Percentiles rank a stretch among this genome's conserved stretches.
These are phyloP conservation scores for Rhyacophila evoluta DNA, from an alignment of 2,888 invertebrate species.

Conservation along the genomic window DNA sequence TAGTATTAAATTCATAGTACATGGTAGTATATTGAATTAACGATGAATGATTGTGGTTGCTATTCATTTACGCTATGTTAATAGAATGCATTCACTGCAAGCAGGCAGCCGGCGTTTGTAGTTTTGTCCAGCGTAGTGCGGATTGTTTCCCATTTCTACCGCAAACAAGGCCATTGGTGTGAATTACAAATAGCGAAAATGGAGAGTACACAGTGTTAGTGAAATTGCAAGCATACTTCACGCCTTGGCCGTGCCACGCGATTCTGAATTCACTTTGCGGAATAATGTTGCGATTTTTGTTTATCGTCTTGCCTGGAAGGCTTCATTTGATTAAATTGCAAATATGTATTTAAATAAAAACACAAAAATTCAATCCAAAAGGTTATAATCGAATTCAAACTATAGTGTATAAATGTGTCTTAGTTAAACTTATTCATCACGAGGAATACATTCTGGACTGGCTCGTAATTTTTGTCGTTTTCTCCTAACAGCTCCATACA, in stretches of 20 bases:
- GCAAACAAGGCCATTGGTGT: not conserved
- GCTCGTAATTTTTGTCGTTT: no score
- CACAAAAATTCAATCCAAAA: no score
- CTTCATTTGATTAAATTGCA: no score
- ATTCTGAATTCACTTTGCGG: not conserved
- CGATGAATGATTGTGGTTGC: no score
- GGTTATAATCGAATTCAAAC: no score
- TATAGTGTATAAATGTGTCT: no score
- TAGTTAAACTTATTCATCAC: no score
- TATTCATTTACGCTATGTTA: not conserved
- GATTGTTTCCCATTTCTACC: constrained; percentile 10
- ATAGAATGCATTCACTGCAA: not conserved
- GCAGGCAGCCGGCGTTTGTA: not conserved
- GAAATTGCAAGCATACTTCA: constrained; percentile 5
- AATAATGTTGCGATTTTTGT: not conserved
- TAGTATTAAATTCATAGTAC: no score
- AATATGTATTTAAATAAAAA: no score
- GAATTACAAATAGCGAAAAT: constrained; percentile 2
- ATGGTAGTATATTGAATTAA: no score
- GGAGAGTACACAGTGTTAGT: not conserved
- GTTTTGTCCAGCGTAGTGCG: not conserved
- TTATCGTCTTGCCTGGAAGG: not conserved
- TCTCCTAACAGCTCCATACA: no score
- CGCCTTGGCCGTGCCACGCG: not conserved
- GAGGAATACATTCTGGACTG: no score